Conservation (phyloP, 2,113 vertebrate species). For the Ictidomys tridecemlineatus region DNA sequence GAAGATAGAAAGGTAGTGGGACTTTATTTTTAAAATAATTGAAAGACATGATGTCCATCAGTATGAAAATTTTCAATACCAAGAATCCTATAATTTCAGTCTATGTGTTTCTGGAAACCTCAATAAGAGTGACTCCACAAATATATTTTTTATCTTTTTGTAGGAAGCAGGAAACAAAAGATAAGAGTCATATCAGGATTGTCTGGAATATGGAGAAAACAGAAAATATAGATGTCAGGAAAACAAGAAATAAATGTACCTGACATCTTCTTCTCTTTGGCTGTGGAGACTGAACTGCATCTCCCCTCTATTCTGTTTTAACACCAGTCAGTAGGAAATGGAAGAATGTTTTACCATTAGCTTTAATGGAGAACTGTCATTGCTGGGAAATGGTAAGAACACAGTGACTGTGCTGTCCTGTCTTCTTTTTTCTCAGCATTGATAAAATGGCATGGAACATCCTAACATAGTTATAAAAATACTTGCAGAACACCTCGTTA, state of each 20-base stretch:
- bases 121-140: not conserved
- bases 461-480: slow-evolving; percentile 2
- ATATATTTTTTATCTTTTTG: not conserved
- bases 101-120: not conserved
- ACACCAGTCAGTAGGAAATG: not conserved
- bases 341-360: not conserved
- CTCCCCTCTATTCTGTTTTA: not conserved
- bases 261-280: not conserved
- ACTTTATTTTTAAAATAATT: slow-evolving; percentile 31
- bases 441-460: not conserved
- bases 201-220: not conserved
- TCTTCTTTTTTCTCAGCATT: slow-evolving; percentile 28
- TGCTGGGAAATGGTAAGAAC: not conserved
- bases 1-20: not conserved
- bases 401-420: not conserved
- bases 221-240: not conserved
- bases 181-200: not conserved
- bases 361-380: not conserved
- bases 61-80: not conserved
- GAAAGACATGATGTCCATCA: not conserved
- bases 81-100: slow-evolving; percentile 19
- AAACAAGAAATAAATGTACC: slow-evolving; percentile 28
- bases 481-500: slow-evolving; percentile 4
- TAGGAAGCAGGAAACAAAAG: not conserved
- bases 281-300: not conserved